Percentiles rank a stretch among this genome's conserved stretches.
Conservation (phyloP, 2,888 invertebrate genomes). For the Idaea straminata region DNA sequence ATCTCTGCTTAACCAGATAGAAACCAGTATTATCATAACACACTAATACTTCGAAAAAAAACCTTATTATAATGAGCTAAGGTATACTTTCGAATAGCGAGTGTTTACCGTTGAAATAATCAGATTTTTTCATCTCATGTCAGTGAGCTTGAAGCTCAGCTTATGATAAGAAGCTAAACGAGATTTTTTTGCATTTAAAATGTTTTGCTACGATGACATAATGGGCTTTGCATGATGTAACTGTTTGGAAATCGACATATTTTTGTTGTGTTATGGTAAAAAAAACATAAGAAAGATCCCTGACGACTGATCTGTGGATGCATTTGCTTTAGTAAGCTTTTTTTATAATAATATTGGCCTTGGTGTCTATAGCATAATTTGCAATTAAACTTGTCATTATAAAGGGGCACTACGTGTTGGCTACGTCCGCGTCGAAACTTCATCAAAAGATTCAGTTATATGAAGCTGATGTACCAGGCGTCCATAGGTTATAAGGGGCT, state of each 20-base stretch:
- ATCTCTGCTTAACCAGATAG: constrained; percentile 13
- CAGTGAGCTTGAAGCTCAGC: constrained; percentile 47
- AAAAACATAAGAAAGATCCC: background rate
- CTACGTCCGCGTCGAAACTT: no score
- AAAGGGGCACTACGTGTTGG: no score
- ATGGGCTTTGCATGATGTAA: constrained; percentile 9
- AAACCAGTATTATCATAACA: constrained; percentile 5
- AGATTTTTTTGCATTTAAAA: constrained; percentile 45
- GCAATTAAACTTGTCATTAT: no score
- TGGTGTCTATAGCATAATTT: no score
- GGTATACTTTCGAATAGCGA: background rate
- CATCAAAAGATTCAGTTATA: no score
- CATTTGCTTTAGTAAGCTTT: no score
- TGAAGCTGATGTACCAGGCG: no score
- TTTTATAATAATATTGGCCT: no score
- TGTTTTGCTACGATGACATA: constrained; percentile 24
- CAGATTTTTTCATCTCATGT: constrained; percentile 43
- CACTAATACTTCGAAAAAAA: constrained; percentile 8
- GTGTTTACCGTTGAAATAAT: constrained; percentile 27
- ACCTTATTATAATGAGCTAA: constrained; percentile 12
- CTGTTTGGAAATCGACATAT: background rate
- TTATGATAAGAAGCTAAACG: constrained; percentile 44
- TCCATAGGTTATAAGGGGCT: no score
- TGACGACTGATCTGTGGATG: no score
- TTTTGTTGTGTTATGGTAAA: background rate